Base-by-base conservation (phyloP, 2,888 invertebrate species). In the Ennomos fuscantarius region DNA sequence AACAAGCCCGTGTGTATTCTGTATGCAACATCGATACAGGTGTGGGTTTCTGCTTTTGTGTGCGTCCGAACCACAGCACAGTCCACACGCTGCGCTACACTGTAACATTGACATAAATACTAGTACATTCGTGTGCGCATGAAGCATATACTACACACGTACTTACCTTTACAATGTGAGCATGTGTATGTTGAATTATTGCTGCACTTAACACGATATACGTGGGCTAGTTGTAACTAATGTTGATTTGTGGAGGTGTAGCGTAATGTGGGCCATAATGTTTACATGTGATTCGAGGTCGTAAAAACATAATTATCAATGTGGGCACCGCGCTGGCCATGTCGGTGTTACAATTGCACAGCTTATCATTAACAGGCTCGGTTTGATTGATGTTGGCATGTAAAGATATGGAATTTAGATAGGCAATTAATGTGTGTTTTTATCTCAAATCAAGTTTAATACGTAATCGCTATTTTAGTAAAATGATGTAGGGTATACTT, bases 61-160 rank as follows among this genome's bases (percentile, higher is more conserved):
- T 79, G 81, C 61, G 73, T 67, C 54, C 40, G 41, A n/a, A 37
- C 33, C 24, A 24, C 24, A 24, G 24, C 6, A 24, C 24, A 24
- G 24, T 24, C 24, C 24, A 24, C 24, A 24, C 24, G 24, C 24
- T 24, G 24, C 6, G 24, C 24, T 24, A 6, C 6, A 9, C 62
- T 82, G 89, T 89, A 89, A 90, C 89, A 89, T 90, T 90, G 91
- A 90, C 90, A 90, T 88, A 87, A 88, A 90, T 89, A 86, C 84
- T 74, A 71, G 70, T 74, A 78, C 78, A 74, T 62, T 70, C 67
- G 80, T 82, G 81, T 81, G 78, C 75, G 71, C 62, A 65, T 56
- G 55, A 60, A 68, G 67, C 55, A 55, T 59, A n/a, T n/a, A n/a
- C n/a, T n/a, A n/a, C n/a, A 58, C 60, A 69, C 60, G 65, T 56